These are phyloP conservation scores for Rhadinocentrus ornatus DNA, from an alignment of 2,797 vertebrate genomes.

Conservation along the genomic window DNA sequence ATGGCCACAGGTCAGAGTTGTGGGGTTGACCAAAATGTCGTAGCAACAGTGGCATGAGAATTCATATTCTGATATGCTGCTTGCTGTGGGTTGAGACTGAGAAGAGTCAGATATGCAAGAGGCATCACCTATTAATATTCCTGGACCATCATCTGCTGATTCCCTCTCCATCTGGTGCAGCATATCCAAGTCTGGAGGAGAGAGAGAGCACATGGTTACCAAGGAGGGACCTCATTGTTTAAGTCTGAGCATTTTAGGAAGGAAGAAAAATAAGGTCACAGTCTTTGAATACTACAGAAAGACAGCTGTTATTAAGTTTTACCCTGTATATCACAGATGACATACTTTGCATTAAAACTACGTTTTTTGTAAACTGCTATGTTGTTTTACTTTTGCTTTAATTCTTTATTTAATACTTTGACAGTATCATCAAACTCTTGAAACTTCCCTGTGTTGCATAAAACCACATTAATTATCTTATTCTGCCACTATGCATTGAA, in stretches of 20 bases:
- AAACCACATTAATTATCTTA: neutral
- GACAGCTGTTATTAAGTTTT: neutral
- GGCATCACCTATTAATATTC: constrained; percentile 24
- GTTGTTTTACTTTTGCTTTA: neutral
- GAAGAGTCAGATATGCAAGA: constrained; percentile 6
- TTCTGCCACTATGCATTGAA: neutral
- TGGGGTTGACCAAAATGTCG: constrained; percentile 92
- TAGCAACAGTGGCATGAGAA: constrained; percentile 97
- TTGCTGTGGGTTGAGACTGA: constrained; percentile 18
- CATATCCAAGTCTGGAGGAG: constrained; percentile 39
- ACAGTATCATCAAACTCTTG: neutral
- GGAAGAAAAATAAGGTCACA: neutral
- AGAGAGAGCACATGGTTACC: constrained; percentile 4
- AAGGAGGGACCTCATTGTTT: neutral
- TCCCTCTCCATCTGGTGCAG: constrained; percentile 81
- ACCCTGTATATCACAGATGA: neutral
- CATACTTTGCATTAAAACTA: neutral
- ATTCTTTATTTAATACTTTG: neutral
- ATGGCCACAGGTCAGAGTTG: constrained; percentile 95
- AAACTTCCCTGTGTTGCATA: neutral
- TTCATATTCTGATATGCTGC: constrained; percentile 85
- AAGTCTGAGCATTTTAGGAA: neutral
- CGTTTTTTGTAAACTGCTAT: neutral
- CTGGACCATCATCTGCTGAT: constrained; percentile 35
- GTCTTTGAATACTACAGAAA: neutral